Percentiles rank a stretch among this genome's conserved stretches.
Conservation (phyloP, 1,140 invertebrate genomes). For the Drosophila nigrodunni region DNA sequence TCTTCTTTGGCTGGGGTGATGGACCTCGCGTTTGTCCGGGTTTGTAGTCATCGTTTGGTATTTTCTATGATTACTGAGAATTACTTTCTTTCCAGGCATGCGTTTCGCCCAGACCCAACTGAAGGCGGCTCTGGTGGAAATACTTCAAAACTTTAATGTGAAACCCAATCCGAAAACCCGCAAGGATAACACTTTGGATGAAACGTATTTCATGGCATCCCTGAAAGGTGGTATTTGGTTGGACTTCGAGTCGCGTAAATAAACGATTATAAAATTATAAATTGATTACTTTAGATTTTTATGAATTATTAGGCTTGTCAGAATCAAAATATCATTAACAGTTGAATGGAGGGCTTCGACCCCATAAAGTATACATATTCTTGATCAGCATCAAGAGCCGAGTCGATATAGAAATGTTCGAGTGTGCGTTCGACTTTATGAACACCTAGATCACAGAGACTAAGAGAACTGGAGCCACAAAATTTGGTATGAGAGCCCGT, state of each 20-base stretch:
- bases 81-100: constrained; percentile 50
- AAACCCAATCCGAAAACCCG: constrained; percentile 64
- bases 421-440: too few species aligned
- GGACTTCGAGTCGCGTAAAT: constrained; percentile 49
- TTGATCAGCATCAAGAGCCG: too few species aligned
- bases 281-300: neutral
- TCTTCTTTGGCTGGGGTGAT: constrained; percentile 86
- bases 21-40: constrained; percentile 88
- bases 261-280: neutral
- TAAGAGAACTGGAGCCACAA: too few species aligned
- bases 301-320: too few species aligned
- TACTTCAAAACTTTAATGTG: constrained; percentile 59
- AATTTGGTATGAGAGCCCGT: too few species aligned
- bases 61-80: too few species aligned
- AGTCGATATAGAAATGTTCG: too few species aligned
- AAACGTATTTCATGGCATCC: constrained; percentile 56
- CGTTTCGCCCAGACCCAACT: constrained; percentile 67
- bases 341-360: too few species aligned
- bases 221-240: constrained; percentile 67
- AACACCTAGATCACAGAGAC: too few species aligned
- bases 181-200: constrained; percentile 54
- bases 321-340: too few species aligned
- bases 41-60: constrained; percentile 30
- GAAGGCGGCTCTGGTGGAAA: constrained; percentile 64
- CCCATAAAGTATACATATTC: too few species aligned